Conservation (phyloP, 2,888 invertebrate species). For the Sarcophaga rosellei region DNA sequence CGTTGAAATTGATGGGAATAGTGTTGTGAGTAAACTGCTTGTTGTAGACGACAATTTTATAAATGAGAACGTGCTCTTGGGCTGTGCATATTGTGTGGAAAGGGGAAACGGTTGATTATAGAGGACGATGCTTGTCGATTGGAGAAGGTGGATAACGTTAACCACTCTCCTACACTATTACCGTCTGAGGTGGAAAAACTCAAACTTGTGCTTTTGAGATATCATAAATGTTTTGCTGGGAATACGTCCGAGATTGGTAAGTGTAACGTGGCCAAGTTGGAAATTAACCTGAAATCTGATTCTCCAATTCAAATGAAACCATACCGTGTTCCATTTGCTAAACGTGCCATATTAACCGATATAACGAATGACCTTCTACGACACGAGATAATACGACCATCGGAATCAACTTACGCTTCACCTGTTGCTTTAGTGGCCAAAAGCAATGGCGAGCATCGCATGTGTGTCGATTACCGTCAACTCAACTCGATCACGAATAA, state of each 20-base stretch:
- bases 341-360: conserved; percentile 36
- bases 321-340: conserved; percentile 48
- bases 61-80: conserved; percentile 46
- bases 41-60: conserved; percentile 49
- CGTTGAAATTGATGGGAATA: neutral
- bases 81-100: conserved; percentile 39
- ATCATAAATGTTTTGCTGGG: conserved; percentile 3
- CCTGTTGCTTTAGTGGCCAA: neutral
- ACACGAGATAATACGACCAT: conserved; percentile 53
- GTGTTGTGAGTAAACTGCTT: conserved; percentile 14
- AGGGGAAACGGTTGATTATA: conserved; percentile 48
- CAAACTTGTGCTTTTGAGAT: neutral
- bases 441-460: conserved; percentile 53
- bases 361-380: conserved; percentile 44
- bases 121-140: conserved; percentile 43
- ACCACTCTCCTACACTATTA: neutral
- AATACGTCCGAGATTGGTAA: conserved; percentile 18
- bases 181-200: neutral
- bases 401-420: conserved; percentile 51
- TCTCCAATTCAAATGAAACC: conserved; percentile 12
- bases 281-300: conserved; percentile 21
- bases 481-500: conserved; percentile 44
- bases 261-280: conserved; percentile 25
- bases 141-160: conserved; percentile 8
- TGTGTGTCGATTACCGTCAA: conserved; percentile 46